Base-by-base conservation (phyloP, 2,113 vertebrate species). In the Ursus arctos region DNA sequence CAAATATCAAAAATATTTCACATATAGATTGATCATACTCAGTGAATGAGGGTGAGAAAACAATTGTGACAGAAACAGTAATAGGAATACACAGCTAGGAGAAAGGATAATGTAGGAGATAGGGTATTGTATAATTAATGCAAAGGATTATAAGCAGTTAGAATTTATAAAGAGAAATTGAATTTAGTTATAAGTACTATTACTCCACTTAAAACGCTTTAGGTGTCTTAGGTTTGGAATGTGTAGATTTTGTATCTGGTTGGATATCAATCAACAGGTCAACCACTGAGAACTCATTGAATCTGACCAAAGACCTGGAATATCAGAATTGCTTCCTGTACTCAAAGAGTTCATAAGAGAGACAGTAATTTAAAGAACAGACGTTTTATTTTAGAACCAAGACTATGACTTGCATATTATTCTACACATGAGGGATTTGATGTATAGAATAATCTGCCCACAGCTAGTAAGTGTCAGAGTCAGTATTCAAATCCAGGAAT, bases 391-490 rank as follows among this genome's bases (percentile, higher is more conserved):
- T 14, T 71, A 43, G 49, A 94, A 31, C 36, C 33, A 80, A 77
- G 28, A 59, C 11, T 53, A 81, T 82, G 57, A 92, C 53, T 59
- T 96, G 43, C 16, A 33, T 77, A 63, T 61, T 94, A 85, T 86
- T 94, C 88, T 86, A n/a, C 12, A 72, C 55, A 88, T 51, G 61
- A 87, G n/a, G 33, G 36, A 94, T 83, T 67, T 87, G 72, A 67
- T 87, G 43, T 57, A 55, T 24, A 92, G 49, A 61, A 67, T 74
- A 94, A 94, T 55, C 61, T 87, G 12, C 36, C 24, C 89, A 84
- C 0, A 77, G 55, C 81, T 93, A 81, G 33, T 85, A 80, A 61
- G 33, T 72, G 26, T 93, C 69, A 91, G 61, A 72, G 18, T 72
- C 0, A 13, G 69, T 76, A 57, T 80, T 93, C 40, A 97, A 88